Percentiles rank a stretch among this genome's conserved stretches.
Conservation (phyloP, 1,140 invertebrate genomes). For the Solenopsis fugax region DNA sequence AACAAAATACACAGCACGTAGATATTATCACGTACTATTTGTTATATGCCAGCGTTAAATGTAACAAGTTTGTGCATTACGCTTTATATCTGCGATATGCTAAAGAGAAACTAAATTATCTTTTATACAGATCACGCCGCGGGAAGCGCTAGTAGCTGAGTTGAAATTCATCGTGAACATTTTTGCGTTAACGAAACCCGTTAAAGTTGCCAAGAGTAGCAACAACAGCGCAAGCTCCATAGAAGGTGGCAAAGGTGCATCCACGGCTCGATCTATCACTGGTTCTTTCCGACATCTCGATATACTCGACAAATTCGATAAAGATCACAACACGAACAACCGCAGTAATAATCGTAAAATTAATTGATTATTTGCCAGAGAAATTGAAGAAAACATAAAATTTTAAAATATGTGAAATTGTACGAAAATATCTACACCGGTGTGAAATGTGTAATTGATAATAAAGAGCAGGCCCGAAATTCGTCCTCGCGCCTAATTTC, state of each 20-base stretch:
- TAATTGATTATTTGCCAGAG: conserved; percentile 48
- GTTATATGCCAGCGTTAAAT: background rate
- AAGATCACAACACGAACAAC: conserved; percentile 73
- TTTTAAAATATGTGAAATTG: background rate
- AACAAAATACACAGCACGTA: background rate
- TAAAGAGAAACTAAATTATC: conserved; percentile 13
- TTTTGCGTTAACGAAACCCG: conserved; percentile 89
- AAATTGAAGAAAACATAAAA: background rate
- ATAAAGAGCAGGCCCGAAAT: background rate
- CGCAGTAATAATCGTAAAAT: conserved; percentile 75
- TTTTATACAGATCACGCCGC: conserved; percentile 87
- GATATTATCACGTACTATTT: background rate
- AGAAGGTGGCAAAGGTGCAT: conserved; percentile 74
- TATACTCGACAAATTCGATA: conserved; percentile 82
- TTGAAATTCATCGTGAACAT: conserved; percentile 89
- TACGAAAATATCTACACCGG: background rate
- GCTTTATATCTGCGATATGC: background rate
- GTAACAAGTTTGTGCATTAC: background rate
- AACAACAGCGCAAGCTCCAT: conserved; percentile 69
- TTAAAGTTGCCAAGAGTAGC: conserved; percentile 82
- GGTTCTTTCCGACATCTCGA: conserved; percentile 82
- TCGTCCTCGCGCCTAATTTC: too few relatives aligned
- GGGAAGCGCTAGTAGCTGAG: conserved; percentile 89
- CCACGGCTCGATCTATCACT: conserved; percentile 78
- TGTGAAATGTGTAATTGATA: background rate